Evolutionary conservation across 2,888 invertebrate genomes (phyloP).

Genomic region (Siphlonurus alternatus): DNA sequence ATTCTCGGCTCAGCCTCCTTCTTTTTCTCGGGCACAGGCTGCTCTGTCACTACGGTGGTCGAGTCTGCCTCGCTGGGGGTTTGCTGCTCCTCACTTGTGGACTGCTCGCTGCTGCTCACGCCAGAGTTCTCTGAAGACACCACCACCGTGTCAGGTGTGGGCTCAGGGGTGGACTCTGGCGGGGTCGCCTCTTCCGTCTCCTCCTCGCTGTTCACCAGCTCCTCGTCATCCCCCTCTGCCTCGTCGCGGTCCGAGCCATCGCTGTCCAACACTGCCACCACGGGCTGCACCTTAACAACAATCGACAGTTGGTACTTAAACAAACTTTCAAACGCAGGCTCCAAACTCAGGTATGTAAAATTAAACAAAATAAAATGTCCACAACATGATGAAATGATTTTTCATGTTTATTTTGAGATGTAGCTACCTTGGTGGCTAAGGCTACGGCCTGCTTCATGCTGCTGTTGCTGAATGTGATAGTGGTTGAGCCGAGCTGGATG

Average conservation of each 20-base stretch:
- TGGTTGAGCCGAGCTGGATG: conserved; percentile 12
- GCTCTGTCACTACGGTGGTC: too few species aligned
- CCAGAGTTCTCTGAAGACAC: too few species aligned
- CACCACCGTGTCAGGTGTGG: too few species aligned
- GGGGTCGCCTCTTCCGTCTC: conserved; percentile 15
- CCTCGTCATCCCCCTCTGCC: conserved; percentile 66
- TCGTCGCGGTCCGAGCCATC: conserved; percentile 59
- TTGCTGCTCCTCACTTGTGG: not conserved
- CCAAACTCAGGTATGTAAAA: not conserved
- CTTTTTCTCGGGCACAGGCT: too few species aligned
- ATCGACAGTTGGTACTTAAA: not conserved
- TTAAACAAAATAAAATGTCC: not conserved
- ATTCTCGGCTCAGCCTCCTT: too few species aligned
- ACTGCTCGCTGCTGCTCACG: not conserved
- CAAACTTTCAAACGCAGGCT: not conserved
- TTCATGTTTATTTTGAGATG: too few species aligned
- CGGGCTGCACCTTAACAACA: not conserved
- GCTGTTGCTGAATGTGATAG: conserved; percentile 9
- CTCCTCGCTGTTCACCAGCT: conserved; percentile 23
- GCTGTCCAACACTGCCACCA: conserved; percentile 25
- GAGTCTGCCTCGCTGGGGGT: not conserved
- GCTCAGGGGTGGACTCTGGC: too few species aligned
- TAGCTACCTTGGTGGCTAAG: too few species aligned
- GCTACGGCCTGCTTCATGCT: not conserved
- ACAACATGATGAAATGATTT: not conserved